Conservation (phyloP, 2,888 invertebrate species). For the Polyploca ridens region DNA sequence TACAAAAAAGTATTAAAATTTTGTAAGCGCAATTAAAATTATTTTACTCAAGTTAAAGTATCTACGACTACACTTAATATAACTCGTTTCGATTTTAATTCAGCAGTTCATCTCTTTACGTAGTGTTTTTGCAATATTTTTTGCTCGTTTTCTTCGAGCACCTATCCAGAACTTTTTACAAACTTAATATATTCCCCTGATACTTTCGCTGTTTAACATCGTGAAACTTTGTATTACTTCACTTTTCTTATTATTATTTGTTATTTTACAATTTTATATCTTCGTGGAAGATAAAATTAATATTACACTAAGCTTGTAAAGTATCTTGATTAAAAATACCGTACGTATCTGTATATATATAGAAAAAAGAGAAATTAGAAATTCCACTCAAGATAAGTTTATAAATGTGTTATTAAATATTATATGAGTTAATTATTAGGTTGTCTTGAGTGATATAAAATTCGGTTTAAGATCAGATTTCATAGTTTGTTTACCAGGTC, state of each 20-base stretch:
- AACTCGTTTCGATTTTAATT: not conserved
- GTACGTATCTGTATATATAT: not conserved
- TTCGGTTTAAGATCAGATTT: too few species aligned
- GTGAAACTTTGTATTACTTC: constrained; percentile 47
- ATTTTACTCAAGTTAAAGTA: too few species aligned
- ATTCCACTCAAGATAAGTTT: not conserved
- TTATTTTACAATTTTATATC: constrained; percentile 36
- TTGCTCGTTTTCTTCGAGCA: constrained; percentile 40
- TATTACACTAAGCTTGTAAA: constrained; percentile 1
- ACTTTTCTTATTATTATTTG: constrained; percentile 40
- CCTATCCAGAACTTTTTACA: constrained; percentile 49
- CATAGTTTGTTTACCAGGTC: not conserved
- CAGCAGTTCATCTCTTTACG: not conserved
- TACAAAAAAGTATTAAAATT: too few species aligned
- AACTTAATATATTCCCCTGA: constrained; percentile 54
- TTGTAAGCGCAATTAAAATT: too few species aligned
- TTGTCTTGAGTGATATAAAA: too few species aligned
- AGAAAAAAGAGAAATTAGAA: not conserved
- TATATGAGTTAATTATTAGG: too few species aligned
- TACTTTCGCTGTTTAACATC: constrained; percentile 52
- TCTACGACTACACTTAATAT: not conserved
- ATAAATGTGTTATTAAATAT: too few species aligned
- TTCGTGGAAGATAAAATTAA: constrained; percentile 19
- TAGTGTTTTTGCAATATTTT: constrained; percentile 40
- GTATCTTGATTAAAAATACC: not conserved